A percentile compares a stretch with the other conserved stretches of the same genome.
Evolutionary conservation across 2,797 vertebrate genomes (phyloP).

Genomic region (Morus bassanus): DNA sequence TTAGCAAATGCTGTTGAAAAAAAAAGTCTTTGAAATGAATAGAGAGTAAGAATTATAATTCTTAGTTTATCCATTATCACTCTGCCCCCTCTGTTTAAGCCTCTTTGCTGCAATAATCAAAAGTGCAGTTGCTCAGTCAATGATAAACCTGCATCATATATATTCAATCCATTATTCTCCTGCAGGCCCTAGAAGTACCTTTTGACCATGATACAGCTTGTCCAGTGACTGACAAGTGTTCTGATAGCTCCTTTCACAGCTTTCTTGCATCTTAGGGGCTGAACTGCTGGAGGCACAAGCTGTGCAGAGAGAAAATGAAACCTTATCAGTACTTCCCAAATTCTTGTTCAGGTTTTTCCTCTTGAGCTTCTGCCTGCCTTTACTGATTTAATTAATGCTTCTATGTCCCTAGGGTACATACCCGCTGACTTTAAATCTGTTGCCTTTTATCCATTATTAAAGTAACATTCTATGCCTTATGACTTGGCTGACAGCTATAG

Average conservation of each 20-base stretch:
- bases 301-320: conserved; percentile 18
- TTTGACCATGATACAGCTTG: conserved; percentile 10
- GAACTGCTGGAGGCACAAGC: conserved; percentile 28
- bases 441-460: conserved; percentile 58
- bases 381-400: conserved; percentile 69
- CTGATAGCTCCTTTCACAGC: conserved; percentile 16
- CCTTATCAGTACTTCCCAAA: conserved; percentile 56
- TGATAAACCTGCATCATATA: neutral
- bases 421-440: conserved; percentile 61
- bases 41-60: conserved; percentile 1
- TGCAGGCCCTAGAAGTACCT: conserved; percentile 18
- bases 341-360: conserved; percentile 45
- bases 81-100: conserved; percentile 28
- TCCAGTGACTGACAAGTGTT: conserved; percentile 58
- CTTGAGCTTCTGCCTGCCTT: conserved; percentile 26
- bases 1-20: neutral
- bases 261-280: conserved; percentile 2
- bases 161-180: conserved; percentile 32
- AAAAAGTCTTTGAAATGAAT: neutral
- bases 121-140: conserved; percentile 12
- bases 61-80: conserved; percentile 10
- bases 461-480: neutral
- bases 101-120: conserved; percentile 23
- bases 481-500: conserved; percentile 19
- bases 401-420: conserved; percentile 57